Conservation (phyloP, 2,888 invertebrate species). For the Mechanitis messenoides region DNA sequence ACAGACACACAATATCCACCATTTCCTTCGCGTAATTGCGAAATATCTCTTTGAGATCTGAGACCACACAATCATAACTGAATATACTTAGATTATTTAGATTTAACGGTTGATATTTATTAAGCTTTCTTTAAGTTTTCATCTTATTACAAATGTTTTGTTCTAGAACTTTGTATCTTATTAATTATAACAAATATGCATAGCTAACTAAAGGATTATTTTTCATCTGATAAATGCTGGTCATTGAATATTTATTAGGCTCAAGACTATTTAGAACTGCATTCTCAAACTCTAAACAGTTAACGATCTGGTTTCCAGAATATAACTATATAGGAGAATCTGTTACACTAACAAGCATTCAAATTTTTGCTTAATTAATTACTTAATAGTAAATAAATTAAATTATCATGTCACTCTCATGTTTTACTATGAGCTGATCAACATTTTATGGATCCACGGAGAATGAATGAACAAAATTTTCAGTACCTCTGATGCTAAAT, state of each 20-base stretch:
- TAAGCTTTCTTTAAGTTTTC: too few species aligned
- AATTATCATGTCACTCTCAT: conserved; percentile 41
- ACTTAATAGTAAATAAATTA: conserved; percentile 29
- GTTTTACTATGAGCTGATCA: conserved; percentile 12
- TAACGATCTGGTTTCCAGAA: conserved; percentile 51
- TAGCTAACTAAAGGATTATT: neutral
- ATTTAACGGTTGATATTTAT: neutral
- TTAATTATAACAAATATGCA: neutral
- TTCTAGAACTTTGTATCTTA: too few species aligned
- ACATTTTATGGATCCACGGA: conserved; percentile 3
- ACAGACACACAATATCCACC: conserved; percentile 45
- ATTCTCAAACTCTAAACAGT: conserved; percentile 56
- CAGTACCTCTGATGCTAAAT: conserved; percentile 41
- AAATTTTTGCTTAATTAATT: conserved; percentile 44
- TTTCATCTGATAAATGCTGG: neutral
- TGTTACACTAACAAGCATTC: conserved; percentile 6
- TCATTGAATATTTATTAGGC: conserved; percentile 25
- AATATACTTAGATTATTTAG: conserved; percentile 7
- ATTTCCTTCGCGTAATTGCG: conserved; percentile 31
- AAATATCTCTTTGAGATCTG: conserved; percentile 18
- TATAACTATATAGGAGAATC: conserved; percentile 37
- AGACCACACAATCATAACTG: conserved; percentile 17
- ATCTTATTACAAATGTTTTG: too few species aligned
- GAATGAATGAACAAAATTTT: conserved; percentile 39
- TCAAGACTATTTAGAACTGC: conserved; percentile 39